A percentile compares a stretch with the other conserved stretches of the same genome.
Evolutionary conservation across 2,113 vertebrate genomes (phyloP).

Genomic region (Lophochroa leadbeateri): DNA sequence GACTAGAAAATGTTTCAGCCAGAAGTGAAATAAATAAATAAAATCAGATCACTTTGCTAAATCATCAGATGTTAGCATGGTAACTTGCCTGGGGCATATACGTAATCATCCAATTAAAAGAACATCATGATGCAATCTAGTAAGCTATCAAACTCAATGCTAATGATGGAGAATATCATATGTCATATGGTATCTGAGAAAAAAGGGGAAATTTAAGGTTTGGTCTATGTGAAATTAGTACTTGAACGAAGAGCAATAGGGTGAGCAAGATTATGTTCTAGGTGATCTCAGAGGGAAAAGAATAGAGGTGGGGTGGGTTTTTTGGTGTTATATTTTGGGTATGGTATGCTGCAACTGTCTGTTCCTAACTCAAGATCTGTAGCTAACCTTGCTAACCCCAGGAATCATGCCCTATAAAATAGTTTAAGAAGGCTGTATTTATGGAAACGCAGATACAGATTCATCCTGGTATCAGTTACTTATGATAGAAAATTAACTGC

Average conservation of each 20-base stretch:
- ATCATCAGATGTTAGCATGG: conserved; percentile 5
- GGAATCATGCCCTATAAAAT: neutral
- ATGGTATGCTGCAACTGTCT: neutral
- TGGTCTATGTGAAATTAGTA: neutral
- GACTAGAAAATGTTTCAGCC: neutral
- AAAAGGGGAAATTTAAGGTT: neutral
- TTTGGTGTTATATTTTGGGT: neutral
- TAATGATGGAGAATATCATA: conserved; percentile 32
- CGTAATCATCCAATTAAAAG: conserved; percentile 38
- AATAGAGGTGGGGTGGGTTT: accelerated
- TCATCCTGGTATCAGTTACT: neutral
- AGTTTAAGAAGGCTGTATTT: neutral
- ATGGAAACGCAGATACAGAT: neutral
- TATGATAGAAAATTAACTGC: neutral
- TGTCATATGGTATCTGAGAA: neutral
- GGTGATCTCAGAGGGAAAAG: neutral
- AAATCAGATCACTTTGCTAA: conserved; percentile 25
- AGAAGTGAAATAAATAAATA: conserved; percentile 53
- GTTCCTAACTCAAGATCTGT: neutral
- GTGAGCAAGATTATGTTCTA: neutral
- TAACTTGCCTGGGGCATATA: neutral
- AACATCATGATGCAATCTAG: conserved; percentile 4
- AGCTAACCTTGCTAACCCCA: neutral
- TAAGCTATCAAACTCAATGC: conserved; percentile 14
- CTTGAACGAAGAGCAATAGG: neutral